Evolutionary conservation across 2,797 vertebrate species (phyloP), one percentile per base, ranked within the genome.

Genomic region (Cyprinella venusta): DNA sequence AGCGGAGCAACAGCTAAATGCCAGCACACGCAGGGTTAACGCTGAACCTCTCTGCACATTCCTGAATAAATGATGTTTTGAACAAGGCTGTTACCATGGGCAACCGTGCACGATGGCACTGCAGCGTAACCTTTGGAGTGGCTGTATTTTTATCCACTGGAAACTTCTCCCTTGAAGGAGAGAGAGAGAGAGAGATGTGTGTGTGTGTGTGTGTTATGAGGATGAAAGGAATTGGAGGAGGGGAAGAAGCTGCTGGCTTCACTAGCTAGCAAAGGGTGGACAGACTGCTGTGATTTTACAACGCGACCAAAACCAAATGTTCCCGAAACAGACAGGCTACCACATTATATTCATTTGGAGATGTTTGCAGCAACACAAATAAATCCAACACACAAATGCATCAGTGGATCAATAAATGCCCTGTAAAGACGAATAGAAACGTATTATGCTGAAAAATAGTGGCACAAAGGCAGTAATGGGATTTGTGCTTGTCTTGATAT

Each of bases 11-110:
- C 54, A 79, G 21, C 13, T 50, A 70, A 26, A 30, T n/a, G 61
- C 56, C 36, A 76, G 88, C 82, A 76, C 78, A 64, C 70, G 18
- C 42, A 83, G 93, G 90, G 94, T 95, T 96, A 95, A 95, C 70
- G 2, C 24, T 78, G 81, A 81, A 93, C 92, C 87, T 89, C 91
- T 86, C 90, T 87, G 91, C 90, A 93, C 93, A 95, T 95, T 95
- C 95, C 93, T 93, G 93, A 92, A 93, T 94, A 95, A 95, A 95
- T 94, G 91, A 93, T 94, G 93, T 94, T 95, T 91, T 95, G 93
- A 93, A 91, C 90, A 86, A 94, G 91, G 90, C 87, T 77, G 80
- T 95, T 94, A 93, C 94, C 93, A 93, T 91, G 94, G 92, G 93
- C 92, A 95, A 96, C 94, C 85, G 89, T 86, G 70, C 88, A 91